Percentiles rank a stretch among this genome's conserved stretches.
Conservation (phyloP, 1,140 invertebrate genomes). For the Drosophila elegans region DNA sequence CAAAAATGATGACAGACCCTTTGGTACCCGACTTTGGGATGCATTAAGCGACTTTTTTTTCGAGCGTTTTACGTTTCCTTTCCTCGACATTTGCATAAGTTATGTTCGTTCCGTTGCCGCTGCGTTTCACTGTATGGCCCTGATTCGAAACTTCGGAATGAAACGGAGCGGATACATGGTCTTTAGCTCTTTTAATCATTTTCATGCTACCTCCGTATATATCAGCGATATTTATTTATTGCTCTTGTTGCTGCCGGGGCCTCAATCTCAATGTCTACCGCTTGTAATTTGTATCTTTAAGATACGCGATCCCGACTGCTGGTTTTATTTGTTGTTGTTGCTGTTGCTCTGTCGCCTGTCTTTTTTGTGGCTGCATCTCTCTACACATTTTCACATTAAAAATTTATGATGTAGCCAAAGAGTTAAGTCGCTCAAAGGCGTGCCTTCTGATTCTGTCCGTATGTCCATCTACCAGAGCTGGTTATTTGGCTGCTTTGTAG, state of each 20-base stretch:
- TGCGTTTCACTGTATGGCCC: slow-evolving; percentile 57
- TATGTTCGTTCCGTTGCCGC: slow-evolving; percentile 30
- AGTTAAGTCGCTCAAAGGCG: slow-evolving; percentile 72
- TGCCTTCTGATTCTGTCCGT: slow-evolving; percentile 41
- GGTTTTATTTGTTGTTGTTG: slow-evolving; percentile 34
- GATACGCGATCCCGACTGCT: slow-evolving; percentile 65
- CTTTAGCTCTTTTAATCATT: slow-evolving; percentile 83
- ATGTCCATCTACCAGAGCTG: slow-evolving; percentile 10
- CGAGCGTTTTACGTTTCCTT: slow-evolving; percentile 13
- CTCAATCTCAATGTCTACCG: slow-evolving; percentile 78
- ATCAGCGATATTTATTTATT: slow-evolving; percentile 73
- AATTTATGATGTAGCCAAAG: slow-evolving; percentile 82
- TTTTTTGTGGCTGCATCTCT: slow-evolving; percentile 46
- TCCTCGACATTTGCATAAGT: slow-evolving; percentile 39
- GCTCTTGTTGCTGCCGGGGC: slow-evolving; percentile 58
- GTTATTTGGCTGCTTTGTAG: slow-evolving; percentile 1
- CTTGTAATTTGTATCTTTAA: slow-evolving; percentile 83
- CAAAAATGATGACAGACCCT: slow-evolving; percentile 74
- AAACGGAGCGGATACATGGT: slow-evolving; percentile 56
- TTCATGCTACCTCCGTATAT: slow-evolving; percentile 68
- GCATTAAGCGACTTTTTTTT: slow-evolving; percentile 18
- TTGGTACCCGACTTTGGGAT: slow-evolving; percentile 7
- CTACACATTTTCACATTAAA: slow-evolving; percentile 72
- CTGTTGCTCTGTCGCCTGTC: slow-evolving; percentile 11
- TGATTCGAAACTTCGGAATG: slow-evolving; percentile 43